Base-by-base conservation (phyloP, 2,113 vertebrate genomes). In the Gymnogyps californianus region DNA sequence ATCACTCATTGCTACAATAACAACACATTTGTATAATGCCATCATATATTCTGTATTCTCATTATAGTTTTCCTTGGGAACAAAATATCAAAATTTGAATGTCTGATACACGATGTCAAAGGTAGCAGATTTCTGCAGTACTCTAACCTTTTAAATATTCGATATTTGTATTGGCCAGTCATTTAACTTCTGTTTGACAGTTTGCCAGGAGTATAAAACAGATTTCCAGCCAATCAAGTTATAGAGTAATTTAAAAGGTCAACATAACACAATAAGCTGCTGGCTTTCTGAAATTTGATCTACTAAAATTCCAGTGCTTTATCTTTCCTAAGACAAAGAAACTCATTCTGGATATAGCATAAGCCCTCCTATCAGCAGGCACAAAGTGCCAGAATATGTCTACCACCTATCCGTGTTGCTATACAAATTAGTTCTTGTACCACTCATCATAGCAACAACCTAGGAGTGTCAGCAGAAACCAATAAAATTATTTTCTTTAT, bases 221-320 rank as follows among this genome's bases (percentile, higher is more conserved):
- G 61, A 90, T 78, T 89, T 61, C 31, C 57, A 97, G 49, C 24
- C 70, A 90, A 78, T 59, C 24, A 78, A 72, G 79, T 72, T 67
- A 87, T 4, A 58, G 77, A 94, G 52, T 90, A 74, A 96, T 95
- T 96, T 51, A 79, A 96, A 97, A 97, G 64, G 82, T 93, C 79
- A 90, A 44, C 47, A 92, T 72, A 87, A 95, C 84, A 84, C 31
- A 74, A 61, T 61, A 66, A 16, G 24, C 36, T 74, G 75, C 11
- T 84, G 75, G 28, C 82, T 90, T 91, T 94, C 42, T 69, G 10
- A 86, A 80, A 72, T 51, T 42, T 69, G 31, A 40, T 47, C 55
- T 54, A 79, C 32, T 70, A 55, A 67, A 96, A 79, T 81, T 94
- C 65, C 79, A 69, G 80, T 69, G 67, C 25, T 71, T 67, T 62